These are phyloP conservation scores for Mythimna pallens DNA, from an alignment of 2,888 invertebrate species.

Conservation along the genomic window DNA sequence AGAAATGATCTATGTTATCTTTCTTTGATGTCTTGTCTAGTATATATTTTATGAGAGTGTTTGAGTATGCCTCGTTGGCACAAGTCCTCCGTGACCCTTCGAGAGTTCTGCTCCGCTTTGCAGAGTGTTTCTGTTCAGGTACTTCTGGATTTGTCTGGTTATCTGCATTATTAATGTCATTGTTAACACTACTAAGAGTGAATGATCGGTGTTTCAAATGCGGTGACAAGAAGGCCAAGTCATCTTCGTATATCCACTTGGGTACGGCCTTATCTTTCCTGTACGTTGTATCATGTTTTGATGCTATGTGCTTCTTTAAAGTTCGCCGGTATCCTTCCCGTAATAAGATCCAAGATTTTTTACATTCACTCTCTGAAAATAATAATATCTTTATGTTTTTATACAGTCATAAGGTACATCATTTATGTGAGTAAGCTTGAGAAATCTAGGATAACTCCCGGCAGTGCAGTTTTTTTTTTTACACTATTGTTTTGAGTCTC, in stretches of 20 bases:
- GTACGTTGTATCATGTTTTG: background rate
- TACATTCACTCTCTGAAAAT: slow-evolving; percentile 21
- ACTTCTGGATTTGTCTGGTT: background rate
- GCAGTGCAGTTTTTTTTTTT: no score
- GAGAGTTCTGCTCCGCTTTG: background rate
- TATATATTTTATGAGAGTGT: slow-evolving; percentile 17
- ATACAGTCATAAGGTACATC: no score
- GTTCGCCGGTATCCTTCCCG: slow-evolving; percentile 23
- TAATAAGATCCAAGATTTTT: slow-evolving; percentile 23
- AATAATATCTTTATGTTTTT: background rate
- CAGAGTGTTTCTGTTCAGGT: background rate
- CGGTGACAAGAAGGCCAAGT: slow-evolving; percentile 2
- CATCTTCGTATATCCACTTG: slow-evolving; percentile 23
- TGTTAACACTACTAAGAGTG: background rate
- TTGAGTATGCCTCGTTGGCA: slow-evolving; percentile 12
- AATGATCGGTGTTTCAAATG: background rate
- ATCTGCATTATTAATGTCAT: background rate
- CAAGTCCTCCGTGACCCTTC: background rate
- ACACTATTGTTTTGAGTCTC: no score
- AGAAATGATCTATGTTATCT: slow-evolving; percentile 17
- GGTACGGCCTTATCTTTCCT: background rate
- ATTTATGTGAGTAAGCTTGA: no score
- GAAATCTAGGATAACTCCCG: no score
- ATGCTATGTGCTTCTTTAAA: background rate
- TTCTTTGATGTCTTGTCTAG: slow-evolving; percentile 9